Evolutionary conservation across 2,888 invertebrate genomes (phyloP), one percentile per base, ranked within the genome.

Genomic region (Quadroppia sp.): DNA sequence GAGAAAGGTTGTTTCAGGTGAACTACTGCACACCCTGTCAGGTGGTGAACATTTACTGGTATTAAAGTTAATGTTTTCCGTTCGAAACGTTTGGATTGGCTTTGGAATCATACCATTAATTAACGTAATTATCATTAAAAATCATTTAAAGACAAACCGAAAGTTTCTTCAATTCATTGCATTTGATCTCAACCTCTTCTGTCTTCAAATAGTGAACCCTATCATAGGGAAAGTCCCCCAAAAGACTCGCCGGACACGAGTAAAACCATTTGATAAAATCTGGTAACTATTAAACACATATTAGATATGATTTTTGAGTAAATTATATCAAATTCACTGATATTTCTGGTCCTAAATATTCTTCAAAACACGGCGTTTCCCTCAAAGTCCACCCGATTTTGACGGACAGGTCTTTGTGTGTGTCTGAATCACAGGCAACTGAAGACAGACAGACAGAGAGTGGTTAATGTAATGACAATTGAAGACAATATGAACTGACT

Each of bases 321-420:
- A 32, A 25, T 1, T 0, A 25, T 0, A 40, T 32, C 36, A 32
- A 45, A 71, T 72, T 73, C 73, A 78, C 78, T 53, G 72, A 59
- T 32, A 77, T 72, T 70, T 77, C 77, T 36, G 78, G 69, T 25
- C 74, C 76, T 23, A 78, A 59, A 75, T 78, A 77, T 48, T 78
- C 78, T 70, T 78, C 78, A 74, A 75, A 78, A 74, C 78, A 78
- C 20, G 78, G 77, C 53, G 76, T 77, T 45, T 77, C 77, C 36
- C 78, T 69, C 50, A 78, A 11, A 23, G 78, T 74, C 76, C 76
- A 77, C 2, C 77, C 76, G 32, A 78, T n/a, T 45, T 74, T 74
- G 53, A 78, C 73, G 53, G 69, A 70, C 45, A 72, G 69, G 48
- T 73, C 74, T 42, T 42, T 50, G 6, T 71, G 45, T 50, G 36